A percentile compares a stretch with the other conserved stretches of the same genome.
Evolutionary conservation across 1,140 invertebrate species (phyloP).

Genomic region (Aradophagus sp.): DNA sequence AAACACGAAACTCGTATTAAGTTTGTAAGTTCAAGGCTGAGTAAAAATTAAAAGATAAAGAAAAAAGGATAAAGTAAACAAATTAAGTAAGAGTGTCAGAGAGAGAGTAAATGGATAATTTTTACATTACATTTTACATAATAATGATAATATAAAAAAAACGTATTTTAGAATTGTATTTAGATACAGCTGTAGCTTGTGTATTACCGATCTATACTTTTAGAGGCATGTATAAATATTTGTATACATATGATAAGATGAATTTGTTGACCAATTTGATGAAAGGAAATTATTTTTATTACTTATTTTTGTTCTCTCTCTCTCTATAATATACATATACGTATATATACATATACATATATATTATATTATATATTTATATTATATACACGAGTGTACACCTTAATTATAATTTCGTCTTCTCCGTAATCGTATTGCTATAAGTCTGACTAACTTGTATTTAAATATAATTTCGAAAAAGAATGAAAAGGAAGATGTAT

Average conservation of each 20-base stretch:
- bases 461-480: slow-evolving; percentile 44
- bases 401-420: slow-evolving; percentile 49
- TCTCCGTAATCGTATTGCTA: slow-evolving; percentile 30
- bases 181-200: slow-evolving; percentile 31
- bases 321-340: slow-evolving; percentile 7
- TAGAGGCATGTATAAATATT: slow-evolving; percentile 15
- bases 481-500: too few species aligned
- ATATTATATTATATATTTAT: too few species aligned
- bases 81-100: slow-evolving; percentile 27
- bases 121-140: slow-evolving; percentile 48
- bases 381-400: slow-evolving; percentile 31
- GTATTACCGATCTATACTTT: slow-evolving; percentile 17
- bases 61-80: slow-evolving; percentile 29
- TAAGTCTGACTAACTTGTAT: slow-evolving; percentile 47
- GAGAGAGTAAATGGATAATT: slow-evolving; percentile 38
- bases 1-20: slow-evolving; percentile 47
- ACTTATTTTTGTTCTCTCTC: slow-evolving; percentile 28
- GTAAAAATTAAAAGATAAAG: slow-evolving; percentile 41
- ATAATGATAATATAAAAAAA: slow-evolving; percentile 15
- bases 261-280: slow-evolving; percentile 24
- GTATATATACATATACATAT: slow-evolving; percentile 13
- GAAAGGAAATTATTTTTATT: slow-evolving; percentile 16
- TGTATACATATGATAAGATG: slow-evolving; percentile 5
- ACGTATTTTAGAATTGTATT: slow-evolving; percentile 50
- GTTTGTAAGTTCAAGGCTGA: slow-evolving; percentile 53